A percentile compares a stretch with the other conserved stretches of the same genome.
phyloP scores from a whole-genome alignment of 1,140 invertebrate species.

The Papilio polytes region DNA sequence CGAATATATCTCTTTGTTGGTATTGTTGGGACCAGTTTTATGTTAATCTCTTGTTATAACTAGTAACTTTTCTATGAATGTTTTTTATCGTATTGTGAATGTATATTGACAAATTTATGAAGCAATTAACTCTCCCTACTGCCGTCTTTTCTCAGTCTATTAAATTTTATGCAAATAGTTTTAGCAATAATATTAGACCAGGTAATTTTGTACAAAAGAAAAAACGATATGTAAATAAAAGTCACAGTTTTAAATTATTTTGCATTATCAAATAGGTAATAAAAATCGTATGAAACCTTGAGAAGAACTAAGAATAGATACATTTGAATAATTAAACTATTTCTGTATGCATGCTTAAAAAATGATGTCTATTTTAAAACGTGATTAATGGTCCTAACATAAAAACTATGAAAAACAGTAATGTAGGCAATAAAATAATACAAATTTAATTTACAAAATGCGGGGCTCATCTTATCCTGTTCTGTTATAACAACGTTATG shows the following conservation, averaged over 20 bases:
- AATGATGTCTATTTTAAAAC: not conserved
- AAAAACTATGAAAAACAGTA: not conserved
- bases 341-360: not conserved
- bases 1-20: constrained; percentile 61
- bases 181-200: not conserved
- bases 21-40: constrained; percentile 53
- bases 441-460: not conserved
- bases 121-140: constrained; percentile 24
- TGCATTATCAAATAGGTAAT: not conserved
- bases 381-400: not conserved
- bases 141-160: constrained; percentile 8
- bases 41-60: constrained; percentile 47
- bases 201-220: not conserved
- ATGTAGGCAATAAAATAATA: not conserved
- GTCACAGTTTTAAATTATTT: not conserved
- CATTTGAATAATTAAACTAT: not conserved
- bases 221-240: not conserved
- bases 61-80: constrained; percentile 10
- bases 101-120: constrained; percentile 31
- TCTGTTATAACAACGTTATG: not conserved
- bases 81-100: constrained; percentile 2
- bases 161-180: constrained; percentile 8
- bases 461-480: not conserved
- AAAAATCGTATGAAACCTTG: not conserved
- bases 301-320: not conserved